A percentile compares a stretch with the other conserved stretches of the same genome.
phyloP scores from a whole-genome alignment of 2,888 invertebrate genomes.

The Alloscopus bannaensis region DNA sequence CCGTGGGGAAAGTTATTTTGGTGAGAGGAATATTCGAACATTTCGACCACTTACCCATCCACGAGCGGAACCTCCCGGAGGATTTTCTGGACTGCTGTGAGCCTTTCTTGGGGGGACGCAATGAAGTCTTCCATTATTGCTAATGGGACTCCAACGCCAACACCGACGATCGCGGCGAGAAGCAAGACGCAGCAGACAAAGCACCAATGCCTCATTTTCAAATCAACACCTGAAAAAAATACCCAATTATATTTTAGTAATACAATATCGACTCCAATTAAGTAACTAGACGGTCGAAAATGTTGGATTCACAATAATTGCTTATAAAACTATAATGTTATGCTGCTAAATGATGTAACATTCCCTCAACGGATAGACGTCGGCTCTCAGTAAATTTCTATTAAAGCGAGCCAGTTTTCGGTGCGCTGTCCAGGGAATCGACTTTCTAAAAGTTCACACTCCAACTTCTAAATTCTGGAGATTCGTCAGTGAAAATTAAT shows the following conservation, averaged over 20 bases:
- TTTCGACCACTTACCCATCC: constrained; percentile 79
- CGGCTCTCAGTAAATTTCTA: too few relatives aligned
- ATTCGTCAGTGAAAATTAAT: constrained; percentile 14
- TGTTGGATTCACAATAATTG: too few relatives aligned
- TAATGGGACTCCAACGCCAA: constrained; percentile 83
- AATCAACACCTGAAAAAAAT: constrained; percentile 69
- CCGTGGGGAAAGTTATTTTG: too few relatives aligned
- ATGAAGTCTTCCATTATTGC: constrained; percentile 86
- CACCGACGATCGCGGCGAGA: constrained; percentile 87
- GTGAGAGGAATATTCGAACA: neutral
- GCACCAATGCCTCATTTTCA: constrained; percentile 83
- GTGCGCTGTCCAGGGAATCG: too few relatives aligned
- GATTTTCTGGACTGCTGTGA: constrained; percentile 79
- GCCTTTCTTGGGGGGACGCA: constrained; percentile 85
- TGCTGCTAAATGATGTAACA: too few relatives aligned
- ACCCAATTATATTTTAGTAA: neutral
- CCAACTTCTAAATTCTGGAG: neutral
- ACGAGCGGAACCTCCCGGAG: constrained; percentile 87
- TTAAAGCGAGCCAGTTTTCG: too few relatives aligned
- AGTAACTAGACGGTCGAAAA: too few relatives aligned
- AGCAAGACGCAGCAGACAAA: constrained; percentile 85
- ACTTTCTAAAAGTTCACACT: neutral
- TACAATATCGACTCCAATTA: too few relatives aligned
- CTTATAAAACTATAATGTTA: too few relatives aligned
- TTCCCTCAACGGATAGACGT: too few relatives aligned